Evolutionary conservation across 1,140 invertebrate species (phyloP).

Genomic region (Thaumetopoea pityocampa): DNA sequence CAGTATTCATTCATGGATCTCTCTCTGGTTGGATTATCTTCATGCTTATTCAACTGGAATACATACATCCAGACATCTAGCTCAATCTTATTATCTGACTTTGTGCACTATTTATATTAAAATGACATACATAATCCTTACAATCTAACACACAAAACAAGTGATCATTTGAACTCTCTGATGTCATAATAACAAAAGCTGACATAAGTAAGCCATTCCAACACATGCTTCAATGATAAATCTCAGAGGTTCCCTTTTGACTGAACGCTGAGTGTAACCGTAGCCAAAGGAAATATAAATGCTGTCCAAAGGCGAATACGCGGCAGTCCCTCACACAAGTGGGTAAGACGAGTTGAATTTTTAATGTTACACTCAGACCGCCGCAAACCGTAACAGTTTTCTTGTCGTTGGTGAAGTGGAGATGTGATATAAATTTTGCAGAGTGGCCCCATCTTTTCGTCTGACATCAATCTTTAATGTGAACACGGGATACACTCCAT

Average conservation of each 20-base stretch:
- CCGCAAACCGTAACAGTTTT: conserved; percentile 75
- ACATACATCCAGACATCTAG: no score
- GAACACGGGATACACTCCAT: conserved; percentile 62
- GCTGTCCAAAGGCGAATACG: conserved; percentile 70
- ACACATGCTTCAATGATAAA: conserved; percentile 19
- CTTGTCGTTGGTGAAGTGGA: conserved; percentile 72
- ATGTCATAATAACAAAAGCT: no score
- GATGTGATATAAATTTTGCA: conserved; percentile 75
- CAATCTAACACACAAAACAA: no score
- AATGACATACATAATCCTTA: no score
- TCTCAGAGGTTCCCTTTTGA: conserved; percentile 29
- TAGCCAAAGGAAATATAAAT: conserved; percentile 73
- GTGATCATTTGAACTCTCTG: no score
- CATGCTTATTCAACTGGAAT: no score
- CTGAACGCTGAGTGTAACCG: conserved; percentile 36
- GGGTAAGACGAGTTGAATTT: conserved; percentile 72
- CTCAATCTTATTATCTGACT: no score
- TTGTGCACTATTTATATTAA: no score
- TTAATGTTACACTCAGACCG: conserved; percentile 75
- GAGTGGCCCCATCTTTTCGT: conserved; percentile 75
- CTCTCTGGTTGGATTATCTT: no score
- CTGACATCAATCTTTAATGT: conserved; percentile 71
- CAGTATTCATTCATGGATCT: no score
- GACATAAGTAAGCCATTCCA: no score
- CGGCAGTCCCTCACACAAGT: conserved; percentile 74